Evolutionary conservation across 1,140 invertebrate species (phyloP).

Genomic region (Whitmania pigra): DNA sequence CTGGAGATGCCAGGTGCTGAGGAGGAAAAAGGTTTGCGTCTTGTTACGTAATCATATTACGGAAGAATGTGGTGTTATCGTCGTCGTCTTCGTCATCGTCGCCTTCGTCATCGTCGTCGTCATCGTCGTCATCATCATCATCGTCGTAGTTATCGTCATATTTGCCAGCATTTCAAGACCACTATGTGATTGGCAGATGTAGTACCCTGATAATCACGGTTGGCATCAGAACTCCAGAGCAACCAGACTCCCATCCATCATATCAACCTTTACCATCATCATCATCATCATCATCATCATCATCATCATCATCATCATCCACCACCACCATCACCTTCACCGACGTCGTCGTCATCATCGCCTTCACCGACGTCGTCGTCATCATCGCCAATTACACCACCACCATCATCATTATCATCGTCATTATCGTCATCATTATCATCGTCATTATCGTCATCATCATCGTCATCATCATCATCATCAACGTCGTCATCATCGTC

Average conservation of each 20-base stretch:
- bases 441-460: neutral
- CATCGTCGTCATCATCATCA: constrained; percentile 7
- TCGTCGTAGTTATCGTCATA: neutral
- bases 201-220: neutral
- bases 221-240: no score
- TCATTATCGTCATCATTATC: neutral
- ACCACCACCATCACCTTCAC: no score
- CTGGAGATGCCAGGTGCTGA: no score
- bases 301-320: constrained; percentile 5
- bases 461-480: constrained; percentile 6
- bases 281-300: constrained; percentile 11
- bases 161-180: neutral
- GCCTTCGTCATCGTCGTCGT: neutral
- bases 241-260: neutral
- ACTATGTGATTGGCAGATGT: neutral
- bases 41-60: no score
- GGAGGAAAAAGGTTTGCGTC: no score
- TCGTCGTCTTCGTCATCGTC: constrained; percentile 3
- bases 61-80: no score
- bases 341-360: neutral
- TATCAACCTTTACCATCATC: neutral
- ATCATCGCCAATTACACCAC: neutral
- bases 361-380: neutral
- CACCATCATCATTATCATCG: constrained; percentile 4
- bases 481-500: neutral